Evolutionary conservation across 2,113 vertebrate genomes (phyloP), one percentile per base, ranked within the genome.

Genomic region (Cricetomys ansorgei): DNA sequence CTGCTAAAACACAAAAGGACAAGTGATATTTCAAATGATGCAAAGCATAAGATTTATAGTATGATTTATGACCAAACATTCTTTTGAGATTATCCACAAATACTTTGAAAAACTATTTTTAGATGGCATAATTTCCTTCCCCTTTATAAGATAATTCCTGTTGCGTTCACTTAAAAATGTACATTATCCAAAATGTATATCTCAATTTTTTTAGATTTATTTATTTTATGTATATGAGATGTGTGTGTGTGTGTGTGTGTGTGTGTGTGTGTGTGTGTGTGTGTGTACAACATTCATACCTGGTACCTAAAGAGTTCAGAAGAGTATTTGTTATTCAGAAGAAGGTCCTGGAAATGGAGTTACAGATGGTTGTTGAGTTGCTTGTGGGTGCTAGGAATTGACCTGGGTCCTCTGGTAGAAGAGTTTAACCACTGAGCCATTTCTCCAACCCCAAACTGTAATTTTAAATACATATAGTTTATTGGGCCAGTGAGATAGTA

Each of bases 1-100:
- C 99, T 99, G 98, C 53, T 96, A 76, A 76, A 80, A 97, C 79
- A 97, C 70, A 62, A 95, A 94, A 27, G 16, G 40, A 0, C 53
- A 92, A 21, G 57, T 1, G 72, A 92, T 15, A 88, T 48, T 89
- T 89, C 75, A 79, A 83, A 86, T 48, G 37, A 88, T 76, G 83
- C 3, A 40, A 57, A 77, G 23, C 4, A 53, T 17, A 91, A 90
- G 21, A 9, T 83, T 9, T 59, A 77, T 29, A 48, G 62, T 34
- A 57, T 40, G 31, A 75, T n/a, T 86, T 34, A 88, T 23, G n/a
- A 69, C 0, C 4, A 85, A 81, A 25, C 67, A 75, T 62, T 95
- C 48, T 96, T 48, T 53, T 94, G 50, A 59, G 70, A 64, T 84
- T 50, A 96, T 45, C 31, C 10, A 90, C 55, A 86, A 88, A 79